Evolutionary conservation across 53 echinoderm and acorn worm genomes (phyloP).

Genomic region (Hippasteria phrygiana): DNA sequence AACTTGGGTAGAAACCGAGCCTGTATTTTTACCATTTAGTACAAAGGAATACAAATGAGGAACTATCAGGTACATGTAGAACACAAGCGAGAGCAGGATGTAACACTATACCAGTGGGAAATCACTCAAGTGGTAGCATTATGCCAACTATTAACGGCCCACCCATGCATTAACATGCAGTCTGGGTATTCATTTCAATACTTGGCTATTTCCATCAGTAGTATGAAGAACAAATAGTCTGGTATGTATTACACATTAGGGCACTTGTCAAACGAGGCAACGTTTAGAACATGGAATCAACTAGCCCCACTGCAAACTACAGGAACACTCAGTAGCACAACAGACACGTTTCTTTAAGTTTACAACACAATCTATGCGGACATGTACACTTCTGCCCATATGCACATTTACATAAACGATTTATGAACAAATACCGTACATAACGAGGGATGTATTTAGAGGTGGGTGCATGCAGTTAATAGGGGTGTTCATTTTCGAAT

Average conservation of each 20-base stretch:
- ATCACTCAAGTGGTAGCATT: neutral
- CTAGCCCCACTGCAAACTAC: too few relatives aligned
- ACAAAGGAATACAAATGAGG: constrained; percentile 10
- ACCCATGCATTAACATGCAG: constrained; percentile 49
- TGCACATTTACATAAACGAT: too few relatives aligned
- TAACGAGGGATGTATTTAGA: too few relatives aligned
- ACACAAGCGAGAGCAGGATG: neutral
- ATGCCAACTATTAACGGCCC: constrained; percentile 5
- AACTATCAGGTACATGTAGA: neutral
- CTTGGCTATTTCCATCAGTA: neutral
- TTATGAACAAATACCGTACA: too few relatives aligned
- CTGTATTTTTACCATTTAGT: neutral
- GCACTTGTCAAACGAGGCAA: too few relatives aligned
- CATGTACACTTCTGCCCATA: too few relatives aligned
- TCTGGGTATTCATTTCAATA: constrained; percentile 32
- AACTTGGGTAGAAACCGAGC: neutral
- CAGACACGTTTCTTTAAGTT: too few relatives aligned
- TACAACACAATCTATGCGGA: too few relatives aligned
- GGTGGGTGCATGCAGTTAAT: too few relatives aligned
- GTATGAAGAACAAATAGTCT: constrained; percentile 13
- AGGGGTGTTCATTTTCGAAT: too few relatives aligned
- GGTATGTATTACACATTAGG: neutral
- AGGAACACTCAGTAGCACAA: too few relatives aligned
- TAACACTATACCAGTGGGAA: constrained; percentile 40
- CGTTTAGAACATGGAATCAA: too few relatives aligned